These are phyloP conservation scores for Microcebus jonahi DNA, from an alignment of 2,113 vertebrate species.

Conservation along the genomic window DNA sequence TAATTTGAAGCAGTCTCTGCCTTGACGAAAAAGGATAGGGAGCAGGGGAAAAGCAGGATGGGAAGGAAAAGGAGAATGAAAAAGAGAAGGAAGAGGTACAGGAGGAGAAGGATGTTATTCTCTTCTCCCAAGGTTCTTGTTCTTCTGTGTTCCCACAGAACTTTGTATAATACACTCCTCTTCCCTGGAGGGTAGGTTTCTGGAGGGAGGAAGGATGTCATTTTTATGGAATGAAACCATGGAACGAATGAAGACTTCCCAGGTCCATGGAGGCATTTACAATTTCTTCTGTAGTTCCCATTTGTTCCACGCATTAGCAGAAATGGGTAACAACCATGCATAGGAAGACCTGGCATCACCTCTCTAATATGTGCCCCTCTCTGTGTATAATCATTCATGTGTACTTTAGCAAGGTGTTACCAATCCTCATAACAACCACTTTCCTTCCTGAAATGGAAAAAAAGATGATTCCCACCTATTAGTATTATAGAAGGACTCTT, in stretches of 20 bases:
- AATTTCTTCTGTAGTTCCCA: background rate
- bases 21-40: background rate
- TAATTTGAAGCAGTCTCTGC: background rate
- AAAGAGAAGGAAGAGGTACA: background rate
- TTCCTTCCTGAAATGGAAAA: background rate
- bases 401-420: background rate
- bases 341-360: background rate
- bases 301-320: background rate
- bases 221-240: accelerated
- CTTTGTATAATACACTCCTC: no score
- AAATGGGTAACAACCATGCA: background rate
- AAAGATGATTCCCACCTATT: background rate
- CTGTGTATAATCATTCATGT: background rate
- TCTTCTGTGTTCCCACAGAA: background rate
- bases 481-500: background rate
- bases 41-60: background rate
- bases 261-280: background rate
- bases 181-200: background rate
- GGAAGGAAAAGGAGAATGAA: background rate
- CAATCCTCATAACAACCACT: background rate
- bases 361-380: background rate
- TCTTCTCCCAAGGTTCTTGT: background rate
- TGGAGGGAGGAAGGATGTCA: background rate
- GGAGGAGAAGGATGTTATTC: background rate
- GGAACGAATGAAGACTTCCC: background rate